phyloP scores from a whole-genome alignment of 2,797 vertebrate genomes.

The Mastacembelus armatus region DNA sequence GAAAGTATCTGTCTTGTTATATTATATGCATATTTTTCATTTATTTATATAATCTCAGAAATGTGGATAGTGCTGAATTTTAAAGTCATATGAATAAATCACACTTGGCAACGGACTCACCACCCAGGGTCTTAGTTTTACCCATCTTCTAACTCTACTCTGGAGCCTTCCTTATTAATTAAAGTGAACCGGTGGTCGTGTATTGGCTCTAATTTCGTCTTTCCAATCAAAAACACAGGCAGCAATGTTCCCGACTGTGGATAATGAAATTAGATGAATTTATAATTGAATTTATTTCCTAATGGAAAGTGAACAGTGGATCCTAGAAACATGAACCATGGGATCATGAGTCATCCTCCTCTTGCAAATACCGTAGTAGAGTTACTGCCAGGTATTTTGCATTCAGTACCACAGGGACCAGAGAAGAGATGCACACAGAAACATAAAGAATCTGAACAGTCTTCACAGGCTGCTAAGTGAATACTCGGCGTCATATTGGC shows the following conservation, averaged over 20 bases:
- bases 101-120: not conserved
- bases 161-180: conserved; percentile 46
- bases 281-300: conserved; percentile 52
- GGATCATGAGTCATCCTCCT: conserved; percentile 53
- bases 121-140: conserved; percentile 21
- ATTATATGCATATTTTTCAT: not conserved
- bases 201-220: conserved; percentile 46
- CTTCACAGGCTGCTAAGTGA: not conserved
- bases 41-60: not conserved
- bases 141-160: conserved; percentile 27
- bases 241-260: conserved; percentile 38
- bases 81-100: conserved; percentile 37
- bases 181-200: conserved; percentile 36
- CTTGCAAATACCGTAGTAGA: conserved; percentile 8
- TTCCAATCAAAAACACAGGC: conserved; percentile 40
- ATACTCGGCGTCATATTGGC: not conserved
- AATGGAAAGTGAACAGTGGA: conserved; percentile 32
- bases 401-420: conserved; percentile 28
- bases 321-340: conserved; percentile 39
- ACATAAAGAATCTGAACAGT: conserved; percentile 21
- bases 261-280: conserved; percentile 51
- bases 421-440: conserved; percentile 33
- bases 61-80: conserved; percentile 13
- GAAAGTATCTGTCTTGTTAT: conserved; percentile 1
- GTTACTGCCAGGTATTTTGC: conserved; percentile 23